Percentiles rank a stretch among this genome's conserved stretches.
Evolutionary conservation across 1,140 invertebrate species (phyloP).

Genomic region (Bombus superbus): DNA sequence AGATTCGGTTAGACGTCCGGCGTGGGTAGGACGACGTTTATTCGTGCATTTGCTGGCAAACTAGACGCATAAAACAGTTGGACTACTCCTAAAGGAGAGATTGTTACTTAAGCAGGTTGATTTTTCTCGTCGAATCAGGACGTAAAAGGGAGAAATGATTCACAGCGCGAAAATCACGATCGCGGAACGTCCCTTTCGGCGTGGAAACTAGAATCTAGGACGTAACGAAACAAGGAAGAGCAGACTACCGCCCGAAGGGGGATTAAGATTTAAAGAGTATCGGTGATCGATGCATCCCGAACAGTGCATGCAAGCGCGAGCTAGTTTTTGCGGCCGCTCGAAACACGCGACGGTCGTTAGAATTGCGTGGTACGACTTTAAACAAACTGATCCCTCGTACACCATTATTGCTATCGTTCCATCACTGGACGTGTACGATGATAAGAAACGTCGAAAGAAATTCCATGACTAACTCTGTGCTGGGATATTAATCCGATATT

Average conservation of each 20-base stretch:
- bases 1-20: neutral
- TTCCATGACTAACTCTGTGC: neutral
- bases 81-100: neutral
- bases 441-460: neutral
- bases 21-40: neutral
- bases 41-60: neutral
- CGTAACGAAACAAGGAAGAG: constrained; percentile 34
- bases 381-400: neutral
- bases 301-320: constrained; percentile 17
- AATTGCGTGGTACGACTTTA: neutral
- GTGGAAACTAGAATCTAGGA: constrained; percentile 29
- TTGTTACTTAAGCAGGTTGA: neutral
- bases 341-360: constrained; percentile 28
- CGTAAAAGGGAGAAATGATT: constrained; percentile 36
- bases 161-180: constrained; percentile 34
- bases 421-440: neutral
- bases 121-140: constrained; percentile 14
- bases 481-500: neutral
- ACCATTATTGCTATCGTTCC: neutral
- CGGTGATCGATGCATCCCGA: constrained; percentile 39
- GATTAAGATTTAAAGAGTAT: constrained; percentile 30
- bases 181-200: constrained; percentile 46
- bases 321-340: neutral
- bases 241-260: neutral
- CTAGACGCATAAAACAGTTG: neutral